Conservation (phyloP, 2,797 vertebrate species). For the Myotis vivesi region DNA sequence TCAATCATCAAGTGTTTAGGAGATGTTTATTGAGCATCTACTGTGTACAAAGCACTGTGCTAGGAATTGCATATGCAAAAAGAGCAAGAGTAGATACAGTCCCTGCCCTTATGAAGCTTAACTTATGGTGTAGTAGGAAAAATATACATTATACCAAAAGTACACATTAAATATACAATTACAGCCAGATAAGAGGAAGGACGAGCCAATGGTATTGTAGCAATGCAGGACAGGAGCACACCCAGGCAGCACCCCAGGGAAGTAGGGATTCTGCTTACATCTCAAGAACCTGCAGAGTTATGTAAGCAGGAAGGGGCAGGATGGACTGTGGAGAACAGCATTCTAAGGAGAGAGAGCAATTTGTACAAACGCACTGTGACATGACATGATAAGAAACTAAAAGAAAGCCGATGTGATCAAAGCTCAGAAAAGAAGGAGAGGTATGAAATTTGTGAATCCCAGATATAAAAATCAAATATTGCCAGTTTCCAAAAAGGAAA, state of each 20-base stretch:
- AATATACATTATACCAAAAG: background rate
- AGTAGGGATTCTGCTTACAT: background rate
- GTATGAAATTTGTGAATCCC: background rate
- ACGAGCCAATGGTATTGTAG: background rate
- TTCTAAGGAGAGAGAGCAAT: background rate
- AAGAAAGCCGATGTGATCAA: background rate
- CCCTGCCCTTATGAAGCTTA: background rate
- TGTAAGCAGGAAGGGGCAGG: background rate
- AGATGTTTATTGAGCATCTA: background rate
- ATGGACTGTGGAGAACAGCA: background rate
- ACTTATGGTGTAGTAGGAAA: background rate
- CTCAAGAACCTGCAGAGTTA: background rate
- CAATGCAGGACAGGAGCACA: background rate
- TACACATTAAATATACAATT: background rate
- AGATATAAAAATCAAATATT: background rate
- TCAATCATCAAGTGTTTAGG: background rate
- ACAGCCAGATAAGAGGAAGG: background rate
- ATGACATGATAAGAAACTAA: background rate
- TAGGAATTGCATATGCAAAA: background rate
- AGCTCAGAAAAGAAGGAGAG: background rate
- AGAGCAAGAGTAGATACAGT: background rate
- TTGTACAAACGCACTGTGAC: background rate
- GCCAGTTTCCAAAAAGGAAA: background rate
- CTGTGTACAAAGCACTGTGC: background rate
- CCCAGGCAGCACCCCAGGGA: background rate